A percentile compares a stretch with the other conserved stretches of the same genome.
These are phyloP conservation scores for Melanostoma scalare DNA, from an alignment of 2,888 invertebrate species.

Conservation along the genomic window DNA sequence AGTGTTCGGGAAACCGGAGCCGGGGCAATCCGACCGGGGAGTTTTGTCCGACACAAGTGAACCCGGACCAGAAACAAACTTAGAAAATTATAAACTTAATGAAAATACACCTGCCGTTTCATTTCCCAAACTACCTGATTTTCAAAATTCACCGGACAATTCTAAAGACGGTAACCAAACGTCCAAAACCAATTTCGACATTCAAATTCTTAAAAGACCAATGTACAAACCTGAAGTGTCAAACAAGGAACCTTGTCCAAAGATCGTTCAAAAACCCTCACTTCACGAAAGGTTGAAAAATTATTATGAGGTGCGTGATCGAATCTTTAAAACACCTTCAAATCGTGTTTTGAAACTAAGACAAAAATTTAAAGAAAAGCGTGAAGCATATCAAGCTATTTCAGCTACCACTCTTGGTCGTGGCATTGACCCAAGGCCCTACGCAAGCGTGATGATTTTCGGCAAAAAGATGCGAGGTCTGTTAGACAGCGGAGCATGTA, in stretches of 20 bases:
- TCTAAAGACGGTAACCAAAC: constrained; percentile 6
- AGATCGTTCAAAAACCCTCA: background rate
- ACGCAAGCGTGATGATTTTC: constrained; percentile 2
- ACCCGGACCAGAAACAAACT: constrained; percentile 12
- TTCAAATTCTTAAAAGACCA: constrained; percentile 1
- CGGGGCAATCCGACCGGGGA: constrained; percentile 13
- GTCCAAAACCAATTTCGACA: background rate
- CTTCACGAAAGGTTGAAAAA: background rate
- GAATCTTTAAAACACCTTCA: background rate
- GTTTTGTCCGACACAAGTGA: background rate
- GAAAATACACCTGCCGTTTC: constrained; percentile 2
- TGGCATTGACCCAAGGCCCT: too few species aligned
- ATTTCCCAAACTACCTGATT: constrained; percentile 1
- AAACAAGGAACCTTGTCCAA: too few species aligned
- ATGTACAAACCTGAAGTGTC: background rate
- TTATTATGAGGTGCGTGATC: background rate
- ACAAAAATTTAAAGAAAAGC: background rate
- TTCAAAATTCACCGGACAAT: background rate
- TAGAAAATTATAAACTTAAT: background rate
- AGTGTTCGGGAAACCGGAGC: constrained; percentile 9
- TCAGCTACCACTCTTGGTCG: background rate
- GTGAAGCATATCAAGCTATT: background rate
- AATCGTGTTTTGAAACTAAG: too few species aligned
- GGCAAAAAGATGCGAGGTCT: background rate
- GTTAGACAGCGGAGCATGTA: too few species aligned